Evolutionary conservation across 2,797 vertebrate genomes (phyloP).

Genomic region (Malurus splendens): DNA sequence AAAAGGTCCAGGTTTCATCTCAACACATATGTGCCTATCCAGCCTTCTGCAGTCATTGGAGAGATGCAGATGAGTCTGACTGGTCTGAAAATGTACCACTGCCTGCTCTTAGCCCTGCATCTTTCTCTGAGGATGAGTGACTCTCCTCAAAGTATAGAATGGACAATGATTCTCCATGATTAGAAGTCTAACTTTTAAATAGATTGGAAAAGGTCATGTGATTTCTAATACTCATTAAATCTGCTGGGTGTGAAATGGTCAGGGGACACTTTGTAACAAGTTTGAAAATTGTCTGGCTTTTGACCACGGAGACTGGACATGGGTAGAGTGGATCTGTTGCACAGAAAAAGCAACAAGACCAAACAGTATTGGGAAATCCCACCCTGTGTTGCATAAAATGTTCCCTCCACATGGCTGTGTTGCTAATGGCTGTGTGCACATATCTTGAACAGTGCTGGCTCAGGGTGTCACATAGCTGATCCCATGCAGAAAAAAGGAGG

Average conservation of each 20-base stretch:
- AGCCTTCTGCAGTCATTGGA: background rate
- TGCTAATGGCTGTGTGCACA: background rate
- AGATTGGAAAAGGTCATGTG: background rate
- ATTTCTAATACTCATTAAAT: background rate
- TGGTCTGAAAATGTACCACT: background rate
- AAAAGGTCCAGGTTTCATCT: background rate
- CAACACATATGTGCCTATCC: background rate
- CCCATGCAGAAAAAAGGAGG: background rate
- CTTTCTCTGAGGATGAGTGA: background rate
- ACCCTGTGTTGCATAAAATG: background rate
- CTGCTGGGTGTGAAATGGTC: background rate
- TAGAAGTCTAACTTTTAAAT: background rate
- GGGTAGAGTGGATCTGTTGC: background rate
- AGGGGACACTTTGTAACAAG: background rate
- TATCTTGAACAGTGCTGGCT: background rate
- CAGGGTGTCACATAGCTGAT: background rate
- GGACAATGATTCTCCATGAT: background rate
- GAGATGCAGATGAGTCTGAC: background rate
- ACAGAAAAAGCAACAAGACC: background rate
- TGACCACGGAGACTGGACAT: background rate
- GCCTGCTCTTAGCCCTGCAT: background rate
- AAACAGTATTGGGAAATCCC: background rate
- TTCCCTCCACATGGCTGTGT: background rate
- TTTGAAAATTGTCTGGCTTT: background rate
- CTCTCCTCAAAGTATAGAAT: background rate